These are phyloP conservation scores for Cyrtodaria siliqua DNA, from an alignment of 2,888 invertebrate genomes.

Conservation along the genomic window DNA sequence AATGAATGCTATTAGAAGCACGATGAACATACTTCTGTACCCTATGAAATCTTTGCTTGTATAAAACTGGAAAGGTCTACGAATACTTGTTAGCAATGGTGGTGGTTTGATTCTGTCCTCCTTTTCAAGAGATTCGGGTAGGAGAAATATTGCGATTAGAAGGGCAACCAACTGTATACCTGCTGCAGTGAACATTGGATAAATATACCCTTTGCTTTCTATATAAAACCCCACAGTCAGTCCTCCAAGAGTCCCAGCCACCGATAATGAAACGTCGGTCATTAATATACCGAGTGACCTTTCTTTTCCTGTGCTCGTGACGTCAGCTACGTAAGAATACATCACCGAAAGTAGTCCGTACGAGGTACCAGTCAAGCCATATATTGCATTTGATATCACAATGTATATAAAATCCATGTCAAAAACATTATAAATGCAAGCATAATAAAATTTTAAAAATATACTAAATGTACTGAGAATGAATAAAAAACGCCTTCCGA, in stretches of 20 bases:
- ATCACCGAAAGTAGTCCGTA: conserved; percentile 23
- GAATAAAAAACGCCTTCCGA: conserved; percentile 41
- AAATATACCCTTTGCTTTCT: conserved; percentile 19
- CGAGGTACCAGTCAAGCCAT: conserved; percentile 37
- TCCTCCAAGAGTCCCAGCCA: conserved; percentile 12
- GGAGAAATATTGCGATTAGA: conserved; percentile 6
- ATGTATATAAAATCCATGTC: conserved; percentile 24
- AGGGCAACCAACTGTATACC: conserved; percentile 20
- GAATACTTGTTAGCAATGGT: conserved; percentile 1
- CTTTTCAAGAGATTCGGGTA: conserved; percentile 27
- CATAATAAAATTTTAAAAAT: conserved; percentile 3
- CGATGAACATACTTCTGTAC: conserved; percentile 6
- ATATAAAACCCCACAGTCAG: conserved; percentile 32
- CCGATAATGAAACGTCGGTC: not conserved
- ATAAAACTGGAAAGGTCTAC: conserved; percentile 34
- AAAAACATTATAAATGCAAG: conserved; percentile 20
- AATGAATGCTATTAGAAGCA: conserved; percentile 31
- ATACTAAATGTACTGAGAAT: conserved; percentile 27
- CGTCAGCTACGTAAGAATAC: conserved; percentile 38
- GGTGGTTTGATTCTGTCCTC: conserved; percentile 10
- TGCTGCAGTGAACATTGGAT: conserved; percentile 24
- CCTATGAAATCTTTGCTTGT: conserved; percentile 24
- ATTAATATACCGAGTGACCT: conserved; percentile 26
- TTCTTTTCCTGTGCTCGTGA: conserved; percentile 24
- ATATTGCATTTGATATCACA: conserved; percentile 16